Evolutionary conservation across 2,888 invertebrate species (phyloP).

Genomic region (Brachyptera risi): DNA sequence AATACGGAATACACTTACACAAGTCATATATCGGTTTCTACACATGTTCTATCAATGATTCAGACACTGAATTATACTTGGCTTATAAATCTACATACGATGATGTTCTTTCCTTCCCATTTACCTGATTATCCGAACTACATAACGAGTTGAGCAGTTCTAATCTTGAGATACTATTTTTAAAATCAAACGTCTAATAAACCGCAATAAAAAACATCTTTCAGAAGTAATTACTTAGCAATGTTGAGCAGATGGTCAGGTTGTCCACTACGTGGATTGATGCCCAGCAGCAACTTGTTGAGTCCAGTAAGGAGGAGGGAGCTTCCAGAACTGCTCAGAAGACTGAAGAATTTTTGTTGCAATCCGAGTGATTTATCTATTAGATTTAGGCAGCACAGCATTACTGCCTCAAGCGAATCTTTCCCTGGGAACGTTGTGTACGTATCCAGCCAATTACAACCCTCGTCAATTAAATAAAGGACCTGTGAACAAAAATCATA

Average conservation of each 20-base stretch:
- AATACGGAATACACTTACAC: too few species aligned
- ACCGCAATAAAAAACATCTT: too few species aligned
- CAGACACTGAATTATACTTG: too few species aligned
- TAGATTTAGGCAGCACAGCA: slow-evolving; percentile 67
- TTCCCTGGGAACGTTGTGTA: slow-evolving; percentile 65
- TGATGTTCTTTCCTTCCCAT: too few species aligned
- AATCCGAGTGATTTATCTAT: slow-evolving; percentile 67
- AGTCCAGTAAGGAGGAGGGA: slow-evolving; percentile 68
- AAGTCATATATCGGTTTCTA: too few species aligned
- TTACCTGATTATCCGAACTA: too few species aligned
- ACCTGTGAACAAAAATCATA: slow-evolving; percentile 41
- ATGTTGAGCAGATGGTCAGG: slow-evolving; percentile 76
- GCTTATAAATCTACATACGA: too few species aligned
- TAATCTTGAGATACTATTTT: too few species aligned
- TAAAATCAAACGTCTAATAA: too few species aligned
- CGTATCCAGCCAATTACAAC: slow-evolving; percentile 64
- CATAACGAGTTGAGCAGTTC: too few species aligned
- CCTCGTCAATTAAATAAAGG: slow-evolving; percentile 70
- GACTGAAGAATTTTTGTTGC: slow-evolving; percentile 67
- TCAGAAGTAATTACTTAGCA: slow-evolving; percentile 52
- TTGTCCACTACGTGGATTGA: slow-evolving; percentile 68
- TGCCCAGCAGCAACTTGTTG: slow-evolving; percentile 74
- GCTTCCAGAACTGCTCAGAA: slow-evolving; percentile 59
- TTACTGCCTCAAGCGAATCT: slow-evolving; percentile 62
- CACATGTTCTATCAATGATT: too few species aligned